A percentile compares a stretch with the other conserved stretches of the same genome.
Conservation (phyloP, 2,888 invertebrate genomes). For the Luperina testacea region DNA sequence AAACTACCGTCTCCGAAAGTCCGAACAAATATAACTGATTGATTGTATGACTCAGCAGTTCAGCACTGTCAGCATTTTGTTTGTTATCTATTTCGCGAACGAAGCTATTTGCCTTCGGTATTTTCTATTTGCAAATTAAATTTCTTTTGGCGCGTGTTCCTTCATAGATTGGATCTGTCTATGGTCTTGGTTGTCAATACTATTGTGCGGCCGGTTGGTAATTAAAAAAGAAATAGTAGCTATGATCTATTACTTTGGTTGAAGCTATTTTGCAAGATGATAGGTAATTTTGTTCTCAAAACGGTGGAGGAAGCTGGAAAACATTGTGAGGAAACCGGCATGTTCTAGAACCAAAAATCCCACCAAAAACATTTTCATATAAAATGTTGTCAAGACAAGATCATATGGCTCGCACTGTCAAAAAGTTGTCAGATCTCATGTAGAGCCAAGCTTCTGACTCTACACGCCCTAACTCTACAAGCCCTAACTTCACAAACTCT, state of each 20-base stretch:
- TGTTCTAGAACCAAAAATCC: not conserved
- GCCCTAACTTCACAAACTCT: too few species aligned
- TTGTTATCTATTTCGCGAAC: conserved; percentile 28
- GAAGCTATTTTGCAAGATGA: not conserved
- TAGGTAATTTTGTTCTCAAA: not conserved
- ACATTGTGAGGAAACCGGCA: not conserved
- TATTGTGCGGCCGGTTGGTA: not conserved
- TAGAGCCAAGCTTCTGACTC: too few species aligned
- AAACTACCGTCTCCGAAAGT: conserved; percentile 42
- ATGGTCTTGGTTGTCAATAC: conserved; percentile 15
- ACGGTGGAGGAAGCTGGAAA: not conserved
- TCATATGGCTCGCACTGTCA: too few species aligned
- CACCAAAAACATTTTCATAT: too few species aligned
- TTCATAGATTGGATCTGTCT: conserved; percentile 7
- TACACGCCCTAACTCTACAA: too few species aligned
- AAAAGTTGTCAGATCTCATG: too few species aligned
- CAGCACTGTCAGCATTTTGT: conserved; percentile 41
- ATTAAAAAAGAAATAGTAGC: conserved; percentile 16
- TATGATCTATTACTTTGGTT: not conserved
- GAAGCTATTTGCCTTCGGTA: conserved; percentile 28
- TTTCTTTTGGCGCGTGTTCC: conserved; percentile 31
- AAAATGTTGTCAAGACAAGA: too few species aligned
- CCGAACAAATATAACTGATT: conserved; percentile 50
- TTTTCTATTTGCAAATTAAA: conserved; percentile 61
- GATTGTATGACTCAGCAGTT: conserved; percentile 56